Evolutionary conservation across 2,113 vertebrate genomes (phyloP).

Genomic region (Ciconia stormi): DNA sequence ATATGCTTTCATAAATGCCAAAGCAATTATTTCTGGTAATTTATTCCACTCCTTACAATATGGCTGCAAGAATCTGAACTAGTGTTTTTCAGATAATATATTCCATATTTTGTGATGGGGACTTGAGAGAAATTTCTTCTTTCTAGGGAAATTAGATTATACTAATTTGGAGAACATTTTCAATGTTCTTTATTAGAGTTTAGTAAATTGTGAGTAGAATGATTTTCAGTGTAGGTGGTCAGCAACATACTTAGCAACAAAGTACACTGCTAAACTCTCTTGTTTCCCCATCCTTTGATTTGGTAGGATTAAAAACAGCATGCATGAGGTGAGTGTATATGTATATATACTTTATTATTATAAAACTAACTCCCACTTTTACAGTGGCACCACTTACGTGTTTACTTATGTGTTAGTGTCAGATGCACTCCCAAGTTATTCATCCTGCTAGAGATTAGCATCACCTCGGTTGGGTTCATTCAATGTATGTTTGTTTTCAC

Average conservation of each 20-base stretch:
- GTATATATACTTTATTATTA: background rate
- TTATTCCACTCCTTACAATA: slow-evolving; percentile 26
- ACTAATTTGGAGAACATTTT: slow-evolving; percentile 1
- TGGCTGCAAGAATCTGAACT: background rate
- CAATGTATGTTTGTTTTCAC: background rate
- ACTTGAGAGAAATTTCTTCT: background rate
- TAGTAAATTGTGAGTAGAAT: background rate
- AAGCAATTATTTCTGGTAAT: slow-evolving; percentile 50
- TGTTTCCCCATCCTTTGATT: background rate
- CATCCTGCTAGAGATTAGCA: background rate
- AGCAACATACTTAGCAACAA: background rate
- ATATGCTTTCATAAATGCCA: slow-evolving; percentile 59
- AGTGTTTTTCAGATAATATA: slow-evolving; percentile 6
- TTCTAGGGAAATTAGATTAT: background rate
- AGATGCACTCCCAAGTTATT: background rate
- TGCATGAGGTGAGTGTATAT: background rate
- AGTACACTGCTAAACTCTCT: background rate
- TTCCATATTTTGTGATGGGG: slow-evolving; percentile 2
- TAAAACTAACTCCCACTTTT: background rate
- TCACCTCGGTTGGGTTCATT: background rate
- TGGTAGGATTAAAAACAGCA: background rate
- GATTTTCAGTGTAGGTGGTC: background rate
- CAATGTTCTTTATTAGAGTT: background rate
- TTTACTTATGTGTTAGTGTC: background rate
- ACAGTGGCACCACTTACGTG: background rate